Base-by-base conservation (phyloP, 1,140 invertebrate genomes). In the Thrips palmi region DNA sequence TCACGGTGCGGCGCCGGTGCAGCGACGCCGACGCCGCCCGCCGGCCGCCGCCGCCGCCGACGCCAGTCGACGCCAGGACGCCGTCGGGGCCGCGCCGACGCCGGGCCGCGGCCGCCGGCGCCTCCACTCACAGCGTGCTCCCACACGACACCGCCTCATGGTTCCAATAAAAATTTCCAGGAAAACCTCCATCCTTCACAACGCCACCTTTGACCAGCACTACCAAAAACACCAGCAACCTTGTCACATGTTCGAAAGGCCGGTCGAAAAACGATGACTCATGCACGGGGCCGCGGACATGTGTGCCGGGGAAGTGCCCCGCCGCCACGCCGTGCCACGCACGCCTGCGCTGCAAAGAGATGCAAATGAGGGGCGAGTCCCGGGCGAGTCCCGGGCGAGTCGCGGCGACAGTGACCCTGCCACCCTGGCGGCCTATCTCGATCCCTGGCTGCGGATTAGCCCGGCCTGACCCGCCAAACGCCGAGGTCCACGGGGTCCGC, bases 41-140 rank as follows among this genome's bases (percentile, higher is more conserved):
- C 31, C 39, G 38, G 15, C 30, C 20, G 21, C 33, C n/a, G 37
- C 12, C 19, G 17, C 36, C 34, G 34, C 28, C 29, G 37, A 37
- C 37, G 22, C 23, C 25, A 40, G 38, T 31, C 11, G 28, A 12
- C 14, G 18, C 15, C 12, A 37, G 20, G 22, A 14, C 20, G 33
- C 36, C 39, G 24, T 37, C 36, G 37, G 34, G 34, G 36, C 36
- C 37, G 33, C 28, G 31, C 28, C 37, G 33, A 37, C 39, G 32
- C 41, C 36, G 30, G 36, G 42, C 15, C 42, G 31, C 38, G 33
- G 29, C 35, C 40, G 33, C 39, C 32, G n/a, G 12, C 27, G 33
- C 40, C 33, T 20, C 34, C 33, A 30, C 31, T 38, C 31, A 25
- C 42, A 33, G 11, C n/a, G 29, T 32, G 12, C 10, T 17, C 12